phyloP scores from a whole-genome alignment of 1,140 invertebrate species.

The Oppia nitens region DNA sequence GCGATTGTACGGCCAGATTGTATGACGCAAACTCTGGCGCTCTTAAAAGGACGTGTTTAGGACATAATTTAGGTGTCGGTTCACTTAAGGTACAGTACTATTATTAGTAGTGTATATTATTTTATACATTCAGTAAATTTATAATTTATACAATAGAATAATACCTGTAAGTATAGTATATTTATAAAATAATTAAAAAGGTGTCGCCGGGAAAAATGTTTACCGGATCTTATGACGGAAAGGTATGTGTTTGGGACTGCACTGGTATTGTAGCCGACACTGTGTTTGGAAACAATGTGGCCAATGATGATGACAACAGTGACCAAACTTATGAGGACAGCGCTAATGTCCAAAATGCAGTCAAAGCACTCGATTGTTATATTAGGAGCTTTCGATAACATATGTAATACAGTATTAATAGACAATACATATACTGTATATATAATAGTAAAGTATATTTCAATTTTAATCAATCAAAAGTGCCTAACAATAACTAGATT shows the following conservation, averaged over 20 bases:
- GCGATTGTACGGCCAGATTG: constrained; percentile 25
- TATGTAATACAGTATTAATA: background rate
- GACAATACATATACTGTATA: too few relatives aligned
- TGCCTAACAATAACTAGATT: too few relatives aligned
- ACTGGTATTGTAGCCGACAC: constrained; percentile 18
- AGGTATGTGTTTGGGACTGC: constrained; percentile 22
- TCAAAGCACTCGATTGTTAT: constrained; percentile 20
- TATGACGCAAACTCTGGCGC: constrained; percentile 37
- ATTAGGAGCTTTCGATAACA: constrained; percentile 9
- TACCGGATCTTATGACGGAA: constrained; percentile 21
- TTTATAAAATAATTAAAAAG: constrained; percentile 2
- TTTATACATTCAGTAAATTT: too few relatives aligned
- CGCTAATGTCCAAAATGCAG: constrained; percentile 20
- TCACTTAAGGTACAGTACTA: too few relatives aligned
- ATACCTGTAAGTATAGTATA: constrained; percentile 20
- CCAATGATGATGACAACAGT: background rate
- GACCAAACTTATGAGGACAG: constrained; percentile 16
- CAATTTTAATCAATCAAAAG: too few relatives aligned
- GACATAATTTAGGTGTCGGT: constrained; percentile 31
- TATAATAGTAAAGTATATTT: too few relatives aligned
- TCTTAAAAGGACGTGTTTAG: constrained; percentile 29
- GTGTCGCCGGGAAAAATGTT: constrained; percentile 20
- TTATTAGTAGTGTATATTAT: too few relatives aligned
- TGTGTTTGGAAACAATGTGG: background rate
- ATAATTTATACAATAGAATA: too few relatives aligned